phyloP scores from a whole-genome alignment of 2,113 vertebrate genomes.

The Cryptotis parvus region DNA sequence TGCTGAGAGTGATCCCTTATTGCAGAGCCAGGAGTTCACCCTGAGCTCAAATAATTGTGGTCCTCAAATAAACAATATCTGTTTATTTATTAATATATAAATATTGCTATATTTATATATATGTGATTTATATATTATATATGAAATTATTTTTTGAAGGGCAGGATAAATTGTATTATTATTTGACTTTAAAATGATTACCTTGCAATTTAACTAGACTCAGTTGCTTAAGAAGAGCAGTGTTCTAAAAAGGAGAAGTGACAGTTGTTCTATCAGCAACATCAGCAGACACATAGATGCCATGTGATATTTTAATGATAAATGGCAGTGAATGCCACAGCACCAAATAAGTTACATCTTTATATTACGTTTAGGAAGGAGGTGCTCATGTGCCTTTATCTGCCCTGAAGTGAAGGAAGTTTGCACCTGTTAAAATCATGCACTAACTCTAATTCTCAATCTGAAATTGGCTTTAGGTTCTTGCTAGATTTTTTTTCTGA shows the following conservation, averaged over 20 bases:
- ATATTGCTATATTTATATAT: too few relatives aligned
- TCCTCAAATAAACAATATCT: too few relatives aligned
- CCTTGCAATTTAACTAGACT: background rate
- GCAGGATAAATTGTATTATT: background rate
- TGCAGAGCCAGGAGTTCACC: too few relatives aligned
- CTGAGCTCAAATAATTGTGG: too few relatives aligned
- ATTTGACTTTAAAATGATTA: background rate
- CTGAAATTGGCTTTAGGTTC: background rate
- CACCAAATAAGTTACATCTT: background rate
- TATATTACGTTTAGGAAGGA: background rate
- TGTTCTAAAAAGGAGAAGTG: background rate
- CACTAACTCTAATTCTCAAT: background rate
- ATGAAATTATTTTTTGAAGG: background rate
- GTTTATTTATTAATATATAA: too few relatives aligned
- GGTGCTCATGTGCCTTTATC: background rate
- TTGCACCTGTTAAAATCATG: background rate
- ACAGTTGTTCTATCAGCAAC: background rate
- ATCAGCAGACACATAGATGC: background rate
- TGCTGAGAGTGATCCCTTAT: too few relatives aligned
- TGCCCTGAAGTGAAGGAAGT: background rate
- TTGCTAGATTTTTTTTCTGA: background rate
- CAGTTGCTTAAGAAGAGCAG: background rate
- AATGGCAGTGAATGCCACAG: conserved; percentile 28
- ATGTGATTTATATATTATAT: too few relatives aligned
- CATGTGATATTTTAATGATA: background rate